Base-by-base conservation (phyloP, 2,888 invertebrate genomes). In the Mongoloraphidia duomilia region DNA sequence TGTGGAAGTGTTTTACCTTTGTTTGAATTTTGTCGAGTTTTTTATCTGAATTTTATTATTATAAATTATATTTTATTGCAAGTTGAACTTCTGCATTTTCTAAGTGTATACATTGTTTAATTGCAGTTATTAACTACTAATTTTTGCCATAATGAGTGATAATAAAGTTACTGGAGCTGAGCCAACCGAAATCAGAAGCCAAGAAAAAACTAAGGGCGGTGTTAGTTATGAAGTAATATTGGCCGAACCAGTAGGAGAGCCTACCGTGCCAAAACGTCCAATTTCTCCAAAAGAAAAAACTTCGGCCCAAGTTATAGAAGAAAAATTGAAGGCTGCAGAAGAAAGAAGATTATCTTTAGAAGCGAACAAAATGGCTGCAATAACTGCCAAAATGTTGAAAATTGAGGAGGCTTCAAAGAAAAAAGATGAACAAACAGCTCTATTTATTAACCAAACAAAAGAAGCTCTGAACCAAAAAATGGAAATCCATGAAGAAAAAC, bases 291-390 rank as follows among this genome's bases (percentile, higher is more conserved):
- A 79, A 45, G 78, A 77, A 61, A 80, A 77, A 57, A 77, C 86
- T 53, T 84, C 88, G 49, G 87, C 82, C 47, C 88, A 90, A 65
- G 87, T 90, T 63, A 93, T 95, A 60, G 85, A 89, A 64, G 88
- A 88, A 65, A 95, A 95, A 68, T 77, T 94, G 48, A 85, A 85
- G 69, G 91, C 90, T 11, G 95, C 95, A 43, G 93, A 93, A 64
- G 92, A 94, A 66, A 81, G 94, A 66, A 84, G 94, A 75, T 78
- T 86, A 80, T 83, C 81, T 57, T 68, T 91, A 68, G 91, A 92
- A 70, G 83, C 85, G 49, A 84, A 80, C 67, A 89, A 86, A 71
- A 81, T 90, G 71, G 89, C 87, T 9, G 80, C 80, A 44, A 74
- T 90, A 57, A 80, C 86, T 34, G 82, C 82, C 53, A 87, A 90